Base-by-base conservation (phyloP, 2,113 vertebrate species). In the Rhegmatorhina hoffmannsi region DNA sequence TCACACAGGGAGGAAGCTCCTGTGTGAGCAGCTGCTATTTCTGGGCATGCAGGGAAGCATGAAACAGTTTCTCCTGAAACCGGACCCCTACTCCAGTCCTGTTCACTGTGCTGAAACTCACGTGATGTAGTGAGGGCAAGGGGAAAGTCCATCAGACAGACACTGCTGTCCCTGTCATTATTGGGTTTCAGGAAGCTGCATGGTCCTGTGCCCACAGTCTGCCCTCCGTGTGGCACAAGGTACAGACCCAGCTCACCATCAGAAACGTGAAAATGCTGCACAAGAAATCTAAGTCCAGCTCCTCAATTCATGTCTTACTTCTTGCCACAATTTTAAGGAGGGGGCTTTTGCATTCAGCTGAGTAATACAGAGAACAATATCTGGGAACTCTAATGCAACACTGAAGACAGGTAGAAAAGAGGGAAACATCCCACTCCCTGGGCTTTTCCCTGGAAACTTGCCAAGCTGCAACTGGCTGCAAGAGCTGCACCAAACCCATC, bases 151-250 rank as follows among this genome's bases (percentile, higher is more conserved):
- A 15, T 12, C 14, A 7, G 52, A 43, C 70, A 10, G 52, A 43
- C 70, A 18, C 38, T 18, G 34, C 67, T 34, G 15, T 60, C 31
- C 21, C 56, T 21, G 23, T 31, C 49, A n/a, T 25, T 29, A 1
- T 0, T 18, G 0, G 9, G 28, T 33, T 43, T 52, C 3, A 1
- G 25, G 9, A 21, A 66, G 69, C 34, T 52, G 17, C 1, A 1
- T 26, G 52, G 38, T 17, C 63, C 20, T 1, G 17, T 62, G 60
- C 28, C 28, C 29, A 5, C 0, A 11, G 64, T 18, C 36, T 34
- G 50, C 33, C 47, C n/a, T 66, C 3, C 47, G 46, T 3, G 0
- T 8, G 24, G 12, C n/a, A 9, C 8, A 8, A 34, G 23, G 31
- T 33, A 46, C 44, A 40, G 56, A 8, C 25, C 34, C 53, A 14